phyloP scores from a whole-genome alignment of 2,797 vertebrate genomes.

The Enoplosus armatus region DNA sequence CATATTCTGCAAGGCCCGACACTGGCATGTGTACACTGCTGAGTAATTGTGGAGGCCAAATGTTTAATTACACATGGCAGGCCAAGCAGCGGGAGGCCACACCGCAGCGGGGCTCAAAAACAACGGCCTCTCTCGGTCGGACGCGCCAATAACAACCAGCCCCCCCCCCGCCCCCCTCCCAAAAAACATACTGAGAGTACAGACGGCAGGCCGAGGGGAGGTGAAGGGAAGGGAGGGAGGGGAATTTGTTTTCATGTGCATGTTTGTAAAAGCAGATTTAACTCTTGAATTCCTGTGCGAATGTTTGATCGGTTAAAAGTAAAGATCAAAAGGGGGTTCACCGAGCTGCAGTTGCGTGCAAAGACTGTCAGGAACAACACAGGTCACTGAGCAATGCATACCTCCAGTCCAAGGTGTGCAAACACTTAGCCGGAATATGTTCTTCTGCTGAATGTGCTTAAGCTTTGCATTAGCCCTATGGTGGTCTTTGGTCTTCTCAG shows the following conservation, averaged over 20 bases:
- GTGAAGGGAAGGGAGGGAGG: constrained; percentile 35
- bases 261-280: constrained; percentile 36
- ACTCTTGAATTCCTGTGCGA: neutral
- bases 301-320: constrained; percentile 2
- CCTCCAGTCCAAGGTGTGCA: constrained; percentile 42
- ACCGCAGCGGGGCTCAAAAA: constrained; percentile 80
- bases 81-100: constrained; percentile 89
- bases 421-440: constrained; percentile 43
- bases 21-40: constrained; percentile 95
- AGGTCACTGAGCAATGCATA: constrained; percentile 25
- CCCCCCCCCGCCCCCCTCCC: constrained; percentile 20
- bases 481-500: constrained; percentile 65
- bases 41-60: constrained; percentile 98
- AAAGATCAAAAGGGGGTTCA: neutral
- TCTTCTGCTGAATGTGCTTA: constrained; percentile 36
- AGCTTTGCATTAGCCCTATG: constrained; percentile 52
- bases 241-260: constrained; percentile 47
- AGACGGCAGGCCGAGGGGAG: constrained; percentile 50
- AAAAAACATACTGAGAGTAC: constrained; percentile 63
- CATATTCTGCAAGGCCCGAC: constrained; percentile 92
- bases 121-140: constrained; percentile 66
- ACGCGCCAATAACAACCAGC: constrained; percentile 61
- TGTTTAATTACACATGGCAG: constrained; percentile 99
- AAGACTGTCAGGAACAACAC: neutral
- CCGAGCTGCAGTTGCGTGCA: constrained; percentile 1